Conservation (phyloP, 2,113 vertebrate species). For the Eclectus roratus region DNA sequence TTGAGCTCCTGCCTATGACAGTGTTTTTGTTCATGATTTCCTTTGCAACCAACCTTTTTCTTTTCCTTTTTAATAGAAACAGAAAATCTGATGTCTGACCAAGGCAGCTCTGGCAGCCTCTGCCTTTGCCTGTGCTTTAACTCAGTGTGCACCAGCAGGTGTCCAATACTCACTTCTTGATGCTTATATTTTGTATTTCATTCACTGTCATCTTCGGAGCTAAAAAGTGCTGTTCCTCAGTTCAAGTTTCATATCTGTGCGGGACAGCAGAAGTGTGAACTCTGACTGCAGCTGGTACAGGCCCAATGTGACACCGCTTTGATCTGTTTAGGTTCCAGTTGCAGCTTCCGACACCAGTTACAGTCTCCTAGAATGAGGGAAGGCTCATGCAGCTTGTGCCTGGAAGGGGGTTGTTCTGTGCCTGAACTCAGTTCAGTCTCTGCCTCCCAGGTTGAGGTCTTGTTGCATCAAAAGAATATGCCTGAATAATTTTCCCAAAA, state of each 20-base stretch:
- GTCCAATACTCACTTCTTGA: neutral
- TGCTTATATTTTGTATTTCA: neutral
- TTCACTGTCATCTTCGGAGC: neutral
- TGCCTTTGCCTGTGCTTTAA: neutral
- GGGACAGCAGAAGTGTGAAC: neutral
- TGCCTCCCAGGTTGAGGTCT: neutral
- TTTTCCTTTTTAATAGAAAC: neutral
- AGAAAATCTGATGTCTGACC: neutral
- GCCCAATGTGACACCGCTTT: neutral
- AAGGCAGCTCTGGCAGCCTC: neutral
- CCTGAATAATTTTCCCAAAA: neutral
- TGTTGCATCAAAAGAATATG: neutral
- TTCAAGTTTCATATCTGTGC: neutral
- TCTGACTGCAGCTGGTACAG: neutral
- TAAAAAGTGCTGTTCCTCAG: neutral
- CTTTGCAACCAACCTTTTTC: neutral
- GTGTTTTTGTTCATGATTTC: neutral
- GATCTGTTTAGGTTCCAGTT: neutral
- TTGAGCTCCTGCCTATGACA: neutral
- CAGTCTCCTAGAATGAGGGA: neutral
- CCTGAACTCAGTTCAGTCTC: neutral
- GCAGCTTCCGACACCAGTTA: neutral
- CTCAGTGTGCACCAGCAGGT: neutral
- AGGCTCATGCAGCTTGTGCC: neutral
- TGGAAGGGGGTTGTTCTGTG: neutral